Percentiles rank a stretch among this genome's conserved stretches.
Evolutionary conservation across 2,888 invertebrate species (phyloP).

Genomic region (Scaptomyza cyrtandrae): DNA sequence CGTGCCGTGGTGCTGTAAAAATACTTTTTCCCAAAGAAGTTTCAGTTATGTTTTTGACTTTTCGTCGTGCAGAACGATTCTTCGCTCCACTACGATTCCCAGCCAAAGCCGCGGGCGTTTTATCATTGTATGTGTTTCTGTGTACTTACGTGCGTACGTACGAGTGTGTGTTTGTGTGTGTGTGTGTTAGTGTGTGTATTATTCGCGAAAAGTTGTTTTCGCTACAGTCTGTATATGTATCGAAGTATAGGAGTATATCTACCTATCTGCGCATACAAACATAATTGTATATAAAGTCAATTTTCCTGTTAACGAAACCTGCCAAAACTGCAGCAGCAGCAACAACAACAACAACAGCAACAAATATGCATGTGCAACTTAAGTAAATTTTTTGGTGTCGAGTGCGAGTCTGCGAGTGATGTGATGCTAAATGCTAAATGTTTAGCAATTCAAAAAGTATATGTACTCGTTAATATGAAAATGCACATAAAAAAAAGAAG

Average conservation of each 20-base stretch:
- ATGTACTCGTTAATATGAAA: constrained; percentile 52
- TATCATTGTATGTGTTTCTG: constrained; percentile 21
- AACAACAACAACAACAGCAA: constrained; percentile 33
- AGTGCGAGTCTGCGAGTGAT: constrained; percentile 34
- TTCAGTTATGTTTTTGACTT: constrained; percentile 82
- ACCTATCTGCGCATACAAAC: constrained; percentile 29
- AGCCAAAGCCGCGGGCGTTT: constrained; percentile 64
- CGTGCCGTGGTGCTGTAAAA: constrained; percentile 77
- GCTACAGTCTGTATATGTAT: constrained; percentile 20
- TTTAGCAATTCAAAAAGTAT: constrained; percentile 38
- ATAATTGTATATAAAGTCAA: constrained; percentile 61
- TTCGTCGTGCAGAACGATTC: constrained; percentile 81
- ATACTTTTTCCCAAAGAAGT: constrained; percentile 80
- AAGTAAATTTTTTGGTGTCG: constrained; percentile 53
- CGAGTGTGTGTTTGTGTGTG: neutral
- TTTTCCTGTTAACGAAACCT: constrained; percentile 79
- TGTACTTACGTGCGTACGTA: neutral
- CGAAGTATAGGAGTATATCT: constrained; percentile 25
- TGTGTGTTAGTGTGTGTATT: constrained; percentile 36
- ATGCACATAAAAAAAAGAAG: neutral
- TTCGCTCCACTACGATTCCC: constrained; percentile 41
- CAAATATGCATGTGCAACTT: constrained; percentile 57
- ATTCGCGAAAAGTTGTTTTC: constrained; percentile 65
- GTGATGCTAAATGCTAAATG: constrained; percentile 45
- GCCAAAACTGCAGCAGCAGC: constrained; percentile 61